Percentiles rank a stretch among this genome's conserved stretches.
phyloP scores from a whole-genome alignment of 2,888 invertebrate genomes.

The Mythimna pallens region DNA sequence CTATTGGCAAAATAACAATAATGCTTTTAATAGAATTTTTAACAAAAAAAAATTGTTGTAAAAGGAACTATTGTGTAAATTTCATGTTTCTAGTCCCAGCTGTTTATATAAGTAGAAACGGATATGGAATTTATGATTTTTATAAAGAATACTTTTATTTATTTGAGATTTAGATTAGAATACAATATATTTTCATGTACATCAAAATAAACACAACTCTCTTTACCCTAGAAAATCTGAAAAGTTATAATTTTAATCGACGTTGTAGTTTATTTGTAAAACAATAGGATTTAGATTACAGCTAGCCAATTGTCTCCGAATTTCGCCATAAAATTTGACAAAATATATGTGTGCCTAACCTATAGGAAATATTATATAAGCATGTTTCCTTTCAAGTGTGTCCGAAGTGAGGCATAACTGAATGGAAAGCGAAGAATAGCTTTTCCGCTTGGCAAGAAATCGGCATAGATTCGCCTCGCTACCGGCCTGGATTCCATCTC shows the following conservation, averaged over 20 bases:
- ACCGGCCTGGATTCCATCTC: not conserved
- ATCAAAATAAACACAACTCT: too few relatives aligned
- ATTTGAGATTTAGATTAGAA: too few relatives aligned
- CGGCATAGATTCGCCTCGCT: slow-evolving; percentile 13
- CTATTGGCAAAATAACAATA: too few relatives aligned
- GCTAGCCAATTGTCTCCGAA: not conserved
- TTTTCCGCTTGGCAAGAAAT: slow-evolving; percentile 27
- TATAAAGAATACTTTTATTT: too few relatives aligned
- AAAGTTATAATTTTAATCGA: not conserved
- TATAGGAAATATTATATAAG: not conserved
- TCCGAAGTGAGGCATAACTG: slow-evolving; percentile 17
- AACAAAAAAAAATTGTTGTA: too few relatives aligned
- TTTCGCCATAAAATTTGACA: not conserved
- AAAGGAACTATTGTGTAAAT: too few relatives aligned
- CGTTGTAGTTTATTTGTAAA: not conserved
- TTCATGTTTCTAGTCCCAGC: too few relatives aligned
- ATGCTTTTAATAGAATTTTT: too few relatives aligned
- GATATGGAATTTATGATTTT: too few relatives aligned
- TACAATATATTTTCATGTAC: too few relatives aligned
- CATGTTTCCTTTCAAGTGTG: slow-evolving; percentile 15
- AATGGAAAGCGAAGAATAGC: slow-evolving; percentile 32
- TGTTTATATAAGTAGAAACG: too few relatives aligned
- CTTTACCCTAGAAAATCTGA: not conserved
- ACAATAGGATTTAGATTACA: not conserved
- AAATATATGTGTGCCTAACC: not conserved